Base-by-base conservation (phyloP, 23 tunicate genomes). In the Corella eumyota region DNA sequence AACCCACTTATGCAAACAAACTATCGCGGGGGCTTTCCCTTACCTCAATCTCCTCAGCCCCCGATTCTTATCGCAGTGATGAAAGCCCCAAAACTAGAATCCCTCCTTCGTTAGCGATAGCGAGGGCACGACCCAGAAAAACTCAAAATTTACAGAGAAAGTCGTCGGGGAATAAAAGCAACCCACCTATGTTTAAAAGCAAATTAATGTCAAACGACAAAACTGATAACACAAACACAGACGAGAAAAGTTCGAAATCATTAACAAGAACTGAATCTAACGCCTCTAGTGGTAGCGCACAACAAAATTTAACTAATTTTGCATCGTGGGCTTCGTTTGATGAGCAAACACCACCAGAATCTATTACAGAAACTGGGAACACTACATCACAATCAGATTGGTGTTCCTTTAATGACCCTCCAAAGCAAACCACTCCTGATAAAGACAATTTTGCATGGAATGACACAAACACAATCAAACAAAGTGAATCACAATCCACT, bases 101-200 rank as follows among this genome's bases (percentile, higher is more conserved):
- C 33, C 78, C 67, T 13, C 78, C 78, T 35, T 47, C 69, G 21
- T 60, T 61, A 19, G 47, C 78, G 2, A 36, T 46, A 19, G 78
- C 78, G 6, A 46, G 78, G 22, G 68, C 85, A 0, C 66, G 85
- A 31, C 74, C 85, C n/a, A 46, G 75, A 30, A 68, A 4, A 47
- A 34, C 27, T 51, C 56, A 0, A 45, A 56, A 3, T 50, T 24
- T 25, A 37, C 70, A 1, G n/a, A n/a, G n/a, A n/a, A n/a, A n/a
- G n/a, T n/a, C n/a, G n/a, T n/a, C n/a, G n/a, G n/a, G n/a, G n/a
- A n/a, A n/a, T n/a, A n/a, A n/a, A n/a, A n/a, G n/a, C n/a, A 77
- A 77, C 51, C 85, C 85, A 17, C 85, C 85, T 32, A 77, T 77
- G 85, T 77, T 77, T 36, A 77, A 77, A 52, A 60, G n/a, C n/a